Evolutionary conservation across 2,113 vertebrate species (phyloP).

Genomic region (Mungos mungo): DNA sequence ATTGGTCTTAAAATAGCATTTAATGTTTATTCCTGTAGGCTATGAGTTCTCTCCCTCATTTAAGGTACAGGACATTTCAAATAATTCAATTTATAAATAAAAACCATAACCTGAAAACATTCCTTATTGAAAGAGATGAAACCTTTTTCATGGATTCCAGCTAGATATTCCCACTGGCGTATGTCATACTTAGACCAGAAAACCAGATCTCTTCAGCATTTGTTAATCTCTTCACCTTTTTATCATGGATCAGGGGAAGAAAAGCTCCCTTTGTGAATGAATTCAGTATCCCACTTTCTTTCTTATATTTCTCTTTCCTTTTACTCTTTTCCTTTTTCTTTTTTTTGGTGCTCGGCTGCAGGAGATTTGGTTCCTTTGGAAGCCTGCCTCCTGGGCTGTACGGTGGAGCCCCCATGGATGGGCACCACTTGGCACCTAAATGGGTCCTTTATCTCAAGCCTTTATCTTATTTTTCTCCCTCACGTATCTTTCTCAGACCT

Average conservation of each 20-base stretch:
- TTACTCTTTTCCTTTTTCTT: too few species aligned
- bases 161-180: neutral
- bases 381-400: conserved; percentile 89
- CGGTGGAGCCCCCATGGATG: conserved; percentile 84
- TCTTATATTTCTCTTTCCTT: neutral
- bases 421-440: conserved; percentile 91
- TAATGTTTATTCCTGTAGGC: neutral
- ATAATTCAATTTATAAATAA: neutral
- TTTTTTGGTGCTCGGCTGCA: neutral
- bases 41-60: neutral
- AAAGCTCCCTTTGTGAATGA: conserved; percentile 64
- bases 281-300: conserved; percentile 64
- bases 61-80: neutral
- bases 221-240: conserved; percentile 54
- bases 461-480: neutral
- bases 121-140: neutral
- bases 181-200: conserved; percentile 63
- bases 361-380: conserved; percentile 84
- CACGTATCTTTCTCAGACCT: neutral
- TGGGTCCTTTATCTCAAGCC: conserved; percentile 44
- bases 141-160: neutral
- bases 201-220: conserved; percentile 48
- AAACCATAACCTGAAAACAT: neutral
- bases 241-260: conserved; percentile 20
- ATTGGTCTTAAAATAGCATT: neutral